Base-by-base conservation (phyloP, 2,113 vertebrate genomes). In the Brevimyrus niger region DNA sequence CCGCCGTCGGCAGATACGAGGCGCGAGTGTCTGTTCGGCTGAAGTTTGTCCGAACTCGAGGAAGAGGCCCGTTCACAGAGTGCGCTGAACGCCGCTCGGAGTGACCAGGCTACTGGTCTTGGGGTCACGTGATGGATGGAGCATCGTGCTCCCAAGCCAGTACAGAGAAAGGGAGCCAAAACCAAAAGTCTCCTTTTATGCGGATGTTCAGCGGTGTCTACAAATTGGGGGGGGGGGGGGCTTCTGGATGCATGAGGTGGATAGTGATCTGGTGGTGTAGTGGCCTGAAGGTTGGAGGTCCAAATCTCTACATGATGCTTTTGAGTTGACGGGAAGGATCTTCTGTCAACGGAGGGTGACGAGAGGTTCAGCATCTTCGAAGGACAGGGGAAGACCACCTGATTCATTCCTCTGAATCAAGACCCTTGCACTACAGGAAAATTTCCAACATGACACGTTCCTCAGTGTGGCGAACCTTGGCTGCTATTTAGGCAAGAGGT, bases 1-100 rank as follows among this genome's bases (percentile, higher is more conserved):
- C 92, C 93, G 90, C 88, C 92, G 90, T 89, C 93, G 21, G 13
- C 35, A 27, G 38, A 23, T 21, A 53, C 23, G 21, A 1, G 4
- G 85, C 4, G 13, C 27, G 21, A 87, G n/a, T 27, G 47, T 53
- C 50, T 53, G 15, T 87, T 35, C 7, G 27, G 27, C 50, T 53
- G 85, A 51, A 53, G 85, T 87, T 27, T 4, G 15, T 15, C 85
- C 1, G 2, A 53, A 9, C 15, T 51, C 19, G 27, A 86, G 4
- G 7, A 23, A 21, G 46, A n/a, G 9, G 42, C 82, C 21, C 10
- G 1, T 21, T 9, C 17, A 19, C 38, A 10, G 1, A 21, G 19
- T n/a, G 82, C 2, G 7, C 44, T 19, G 38, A 46, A 44, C 19
- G 23, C 19, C 7, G 0, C 42, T 83, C 42, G 8, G 38, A 2